These are phyloP conservation scores for Chaetophractus vellerosus DNA, from an alignment of 2,797 vertebrate genomes.

Conservation along the genomic window DNA sequence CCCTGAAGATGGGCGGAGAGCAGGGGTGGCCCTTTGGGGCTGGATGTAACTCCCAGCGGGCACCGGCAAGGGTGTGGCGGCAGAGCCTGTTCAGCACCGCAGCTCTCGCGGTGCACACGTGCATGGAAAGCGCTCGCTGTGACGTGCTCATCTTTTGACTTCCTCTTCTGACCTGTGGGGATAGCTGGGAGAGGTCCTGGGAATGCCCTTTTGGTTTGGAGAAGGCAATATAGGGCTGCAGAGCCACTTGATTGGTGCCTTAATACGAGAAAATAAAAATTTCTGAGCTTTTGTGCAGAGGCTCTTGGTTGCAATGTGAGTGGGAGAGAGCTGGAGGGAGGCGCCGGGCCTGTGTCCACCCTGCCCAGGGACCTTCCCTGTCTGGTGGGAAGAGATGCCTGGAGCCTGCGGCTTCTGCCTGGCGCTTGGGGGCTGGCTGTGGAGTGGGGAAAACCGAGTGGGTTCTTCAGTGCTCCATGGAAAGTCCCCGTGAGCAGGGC, in stretches of 20 bases:
- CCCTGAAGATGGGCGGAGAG: background rate
- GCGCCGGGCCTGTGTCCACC: accelerated
- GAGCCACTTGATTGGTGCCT: background rate
- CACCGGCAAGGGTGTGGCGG: background rate
- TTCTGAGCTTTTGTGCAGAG: slow-evolving; percentile 18
- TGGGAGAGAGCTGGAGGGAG: background rate
- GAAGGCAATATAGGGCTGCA: background rate
- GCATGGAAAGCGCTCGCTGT: background rate
- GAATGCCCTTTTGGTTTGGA: background rate
- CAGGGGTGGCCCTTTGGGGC: background rate
- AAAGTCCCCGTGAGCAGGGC: background rate
- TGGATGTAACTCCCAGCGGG: background rate
- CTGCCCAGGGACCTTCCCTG: background rate
- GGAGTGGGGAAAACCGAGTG: background rate
- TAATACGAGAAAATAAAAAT: slow-evolving; percentile 67
- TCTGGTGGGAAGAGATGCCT: background rate
- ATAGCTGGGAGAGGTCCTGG: background rate
- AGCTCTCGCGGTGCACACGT: background rate
- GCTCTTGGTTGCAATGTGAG: slow-evolving; percentile 17
- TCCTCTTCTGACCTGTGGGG: background rate
- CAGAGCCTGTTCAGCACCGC: accelerated
- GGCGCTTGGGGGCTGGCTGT: background rate
- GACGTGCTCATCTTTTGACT: background rate
- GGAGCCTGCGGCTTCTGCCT: background rate
- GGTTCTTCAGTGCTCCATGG: background rate